Evolutionary conservation across 2,797 vertebrate species (phyloP), one percentile per base, ranked within the genome.

Genomic region (Antrozous pallidus): DNA sequence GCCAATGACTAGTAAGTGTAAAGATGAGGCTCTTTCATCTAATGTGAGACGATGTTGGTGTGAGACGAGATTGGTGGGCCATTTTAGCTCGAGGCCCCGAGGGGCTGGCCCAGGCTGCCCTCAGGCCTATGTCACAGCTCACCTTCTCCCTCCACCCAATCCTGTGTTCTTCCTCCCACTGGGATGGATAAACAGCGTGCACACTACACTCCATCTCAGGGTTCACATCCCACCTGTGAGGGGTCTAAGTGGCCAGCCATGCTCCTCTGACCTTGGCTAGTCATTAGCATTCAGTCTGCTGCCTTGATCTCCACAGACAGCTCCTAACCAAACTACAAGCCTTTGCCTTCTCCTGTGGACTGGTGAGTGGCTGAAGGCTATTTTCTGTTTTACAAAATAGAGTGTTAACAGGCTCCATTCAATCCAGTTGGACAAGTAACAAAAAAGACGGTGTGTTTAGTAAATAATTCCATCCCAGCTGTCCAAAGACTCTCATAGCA

Each of bases 361-460:
- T 36, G n/a, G 24, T 38, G 28, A 88, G 73, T 26, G 45, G 31
- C 87, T 90, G 56, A 75, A 9, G 47, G 51, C 58, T 92, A 33
- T 75, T 95, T 97, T 93, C 58, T 77, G 9, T 78, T 84, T 87
- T 51, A 74, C 18, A 83, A 92, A 54, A 78, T 2, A 78, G 31
- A 87, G n/a, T 65, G 45, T 80, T 82, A 95, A 71, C 18, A 31
- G 54, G 13, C 33, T 89, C 91, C 83, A 73, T 47, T 91, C 70
- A 96, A 96, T 83, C 75, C 86, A 91, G 65, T 3, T 93, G 69
- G 75, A 78, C 91, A 94, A 96, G 56, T 51, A 93, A 92, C 58
- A 92, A 69, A 93, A 91, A 95, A 20, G 63, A 75, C 36, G 40
- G 38, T 12, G 47, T 47, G 26, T 94, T 90, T 79, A 54, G 65